Base-by-base conservation (phyloP, 1,140 invertebrate genomes). In the Orchesella cincta region DNA sequence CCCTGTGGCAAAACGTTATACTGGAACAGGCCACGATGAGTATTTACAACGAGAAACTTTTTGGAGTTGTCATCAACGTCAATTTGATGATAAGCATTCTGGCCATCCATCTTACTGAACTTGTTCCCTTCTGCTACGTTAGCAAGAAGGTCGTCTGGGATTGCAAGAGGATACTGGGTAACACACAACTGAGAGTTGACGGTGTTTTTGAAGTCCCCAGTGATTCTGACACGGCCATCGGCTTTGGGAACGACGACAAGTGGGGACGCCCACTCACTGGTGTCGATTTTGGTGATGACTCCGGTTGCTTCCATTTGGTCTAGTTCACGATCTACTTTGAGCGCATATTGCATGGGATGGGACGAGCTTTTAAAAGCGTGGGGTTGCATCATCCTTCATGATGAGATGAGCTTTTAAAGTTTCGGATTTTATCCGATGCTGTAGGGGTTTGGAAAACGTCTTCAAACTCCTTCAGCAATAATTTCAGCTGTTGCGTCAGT, bases 11-110 rank as follows among this genome's bases (percentile, higher is more conserved):
- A 67, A 57, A 82, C 31, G 81, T 67, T 78, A 81, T 85, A 74
- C 73, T 74, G 80, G 67, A 83, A 86, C 33, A 82, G 71, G 23
- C 84, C 84, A 74, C 81, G 84, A 5, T 82, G 84, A 28, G 84
- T 84, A 2, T 81, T 62, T 39, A 85, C 84, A 0, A 84, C 84
- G 46, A 81, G 77, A 18, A 77, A 67, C 76, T 82, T 76, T 12
- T 82, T 80, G 71, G 81, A 84, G 35, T 85, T 72, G 20, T 85
- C 74, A 16, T 79, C 78, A 0, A 87, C 75, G 36, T 82, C 75
- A 14, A 87, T 79, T 72, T 86, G 83, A 84, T 85, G 86, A 72
- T 85, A 87, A 14, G 84, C 86, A 70, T 82, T 75, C 1, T 81
- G 74, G 1, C 80, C 82, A 79, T 87, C 86, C 8, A 87, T 54